Conservation (phyloP, 2,797 vertebrate genomes). For the Urophycis tenuis region DNA sequence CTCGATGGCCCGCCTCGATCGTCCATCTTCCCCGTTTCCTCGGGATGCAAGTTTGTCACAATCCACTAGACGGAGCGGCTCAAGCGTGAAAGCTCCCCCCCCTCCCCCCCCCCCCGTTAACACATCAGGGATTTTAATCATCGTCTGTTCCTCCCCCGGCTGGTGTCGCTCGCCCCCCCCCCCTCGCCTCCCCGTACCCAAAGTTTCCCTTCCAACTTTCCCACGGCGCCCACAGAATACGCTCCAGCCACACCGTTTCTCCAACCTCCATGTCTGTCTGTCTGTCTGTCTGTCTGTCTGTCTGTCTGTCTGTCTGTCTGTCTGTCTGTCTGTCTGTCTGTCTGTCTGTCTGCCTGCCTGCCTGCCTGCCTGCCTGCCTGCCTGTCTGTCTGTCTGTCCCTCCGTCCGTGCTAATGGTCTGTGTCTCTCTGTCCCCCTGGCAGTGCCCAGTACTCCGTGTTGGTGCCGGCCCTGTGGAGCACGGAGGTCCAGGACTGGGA, state of each 20-base stretch:
- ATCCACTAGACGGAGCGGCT: neutral
- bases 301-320: neutral
- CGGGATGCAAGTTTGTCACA: conserved; percentile 11
- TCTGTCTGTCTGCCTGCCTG: too few relatives aligned
- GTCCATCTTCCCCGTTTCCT: neutral
- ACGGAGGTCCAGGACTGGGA: conserved; percentile 73
- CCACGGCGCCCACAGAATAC: neutral
- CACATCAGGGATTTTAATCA: conserved; percentile 1
- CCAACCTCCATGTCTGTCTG: neutral
- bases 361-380: too few relatives aligned
- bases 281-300: neutral
- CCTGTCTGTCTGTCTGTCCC: too few relatives aligned
- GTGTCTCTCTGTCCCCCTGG: neutral
- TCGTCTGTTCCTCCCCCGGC: neutral
- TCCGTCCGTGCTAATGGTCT: neutral
- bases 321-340: neutral
- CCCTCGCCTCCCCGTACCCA: neutral
- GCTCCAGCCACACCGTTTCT: neutral
- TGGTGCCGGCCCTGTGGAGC: conserved; percentile 66
- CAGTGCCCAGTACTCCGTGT: conserved; percentile 61
- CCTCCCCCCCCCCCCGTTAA: too few relatives aligned
- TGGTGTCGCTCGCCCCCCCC: neutral
- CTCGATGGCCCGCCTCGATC: neutral
- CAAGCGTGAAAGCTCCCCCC: conserved; percentile 12
- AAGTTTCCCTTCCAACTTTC: neutral